Conservation (phyloP, 2,888 invertebrate species). For the Pristionchus mayeri region DNA sequence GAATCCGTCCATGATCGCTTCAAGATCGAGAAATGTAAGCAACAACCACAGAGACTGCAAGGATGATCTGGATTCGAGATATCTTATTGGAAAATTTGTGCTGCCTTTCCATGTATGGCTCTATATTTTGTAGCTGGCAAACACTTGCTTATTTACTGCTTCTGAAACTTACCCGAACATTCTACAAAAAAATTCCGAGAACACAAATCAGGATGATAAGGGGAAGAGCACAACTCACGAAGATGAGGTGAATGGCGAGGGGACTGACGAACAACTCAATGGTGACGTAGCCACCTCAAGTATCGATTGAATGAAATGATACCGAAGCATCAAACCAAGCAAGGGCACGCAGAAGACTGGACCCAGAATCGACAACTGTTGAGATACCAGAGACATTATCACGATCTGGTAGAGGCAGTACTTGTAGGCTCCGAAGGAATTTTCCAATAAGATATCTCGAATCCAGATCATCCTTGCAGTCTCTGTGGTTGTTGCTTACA, state of each 20-base stretch:
- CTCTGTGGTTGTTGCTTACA: too few relatives aligned
- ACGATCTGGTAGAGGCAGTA: background rate
- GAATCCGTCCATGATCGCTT: conserved; percentile 4
- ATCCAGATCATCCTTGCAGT: too few relatives aligned
- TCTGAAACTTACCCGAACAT: too few relatives aligned
- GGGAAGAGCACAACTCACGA: background rate
- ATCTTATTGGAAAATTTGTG: too few relatives aligned
- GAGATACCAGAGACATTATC: background rate
- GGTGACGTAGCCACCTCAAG: background rate
- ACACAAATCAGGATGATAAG: background rate
- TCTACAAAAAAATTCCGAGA: too few relatives aligned
- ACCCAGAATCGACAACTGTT: background rate
- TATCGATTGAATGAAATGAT: background rate
- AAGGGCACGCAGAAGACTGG: background rate
- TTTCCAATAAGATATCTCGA: too few relatives aligned
- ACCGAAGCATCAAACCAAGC: background rate
- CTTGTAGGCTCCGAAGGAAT: background rate
- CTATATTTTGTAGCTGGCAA: too few relatives aligned
- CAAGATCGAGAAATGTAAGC: too few relatives aligned
- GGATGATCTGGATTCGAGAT: too few relatives aligned
- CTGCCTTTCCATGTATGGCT: too few relatives aligned
- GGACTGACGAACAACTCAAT: background rate
- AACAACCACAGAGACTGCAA: too few relatives aligned
- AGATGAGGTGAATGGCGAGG: background rate
- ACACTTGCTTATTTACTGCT: too few relatives aligned